These are phyloP conservation scores for Microcebus jonahi DNA, from an alignment of 2,113 vertebrate species.

Conservation along the genomic window DNA sequence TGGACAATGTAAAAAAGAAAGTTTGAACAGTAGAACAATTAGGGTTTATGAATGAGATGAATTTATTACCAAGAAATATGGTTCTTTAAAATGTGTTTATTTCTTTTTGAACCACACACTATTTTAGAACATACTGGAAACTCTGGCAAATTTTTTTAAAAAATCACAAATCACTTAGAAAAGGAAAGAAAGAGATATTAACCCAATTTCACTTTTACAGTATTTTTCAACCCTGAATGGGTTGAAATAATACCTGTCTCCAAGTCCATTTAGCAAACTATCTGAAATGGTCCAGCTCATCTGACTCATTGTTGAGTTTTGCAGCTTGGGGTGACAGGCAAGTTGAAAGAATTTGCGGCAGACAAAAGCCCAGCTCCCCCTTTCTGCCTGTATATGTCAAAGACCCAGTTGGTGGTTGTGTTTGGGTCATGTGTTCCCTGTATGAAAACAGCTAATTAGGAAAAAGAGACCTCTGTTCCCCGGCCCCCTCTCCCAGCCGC, in stretches of 20 bases:
- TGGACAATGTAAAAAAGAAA: background rate
- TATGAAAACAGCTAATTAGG: slow-evolving; percentile 95
- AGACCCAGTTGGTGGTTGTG: slow-evolving; percentile 93
- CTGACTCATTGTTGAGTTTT: slow-evolving; percentile 67
- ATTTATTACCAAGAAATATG: background rate
- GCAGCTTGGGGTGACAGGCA: slow-evolving; percentile 73
- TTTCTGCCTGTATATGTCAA: slow-evolving; percentile 91
- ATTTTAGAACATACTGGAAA: background rate
- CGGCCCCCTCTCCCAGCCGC: slow-evolving; percentile 4
- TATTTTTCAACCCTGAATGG: background rate
- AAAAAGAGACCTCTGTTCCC: slow-evolving; percentile 84
- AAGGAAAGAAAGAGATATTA: background rate
- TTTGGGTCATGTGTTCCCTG: slow-evolving; percentile 91
- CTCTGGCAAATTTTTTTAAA: background rate
- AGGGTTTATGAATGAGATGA: background rate
- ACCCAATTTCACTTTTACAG: background rate
- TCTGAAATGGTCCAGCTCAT: slow-evolving; percentile 45
- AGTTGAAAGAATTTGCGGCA: slow-evolving; percentile 80
- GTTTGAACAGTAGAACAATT: background rate
- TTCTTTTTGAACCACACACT: background rate
- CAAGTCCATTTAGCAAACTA: slow-evolving; percentile 11
- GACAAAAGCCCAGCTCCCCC: slow-evolving; percentile 80
- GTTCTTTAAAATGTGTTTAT: background rate
- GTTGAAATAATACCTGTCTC: slow-evolving; percentile 62
- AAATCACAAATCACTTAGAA: background rate